Evolutionary conservation across 2,797 vertebrate genomes (phyloP), one percentile per base, ranked within the genome.

Genomic region (Arctocebus calabarensis): DNA sequence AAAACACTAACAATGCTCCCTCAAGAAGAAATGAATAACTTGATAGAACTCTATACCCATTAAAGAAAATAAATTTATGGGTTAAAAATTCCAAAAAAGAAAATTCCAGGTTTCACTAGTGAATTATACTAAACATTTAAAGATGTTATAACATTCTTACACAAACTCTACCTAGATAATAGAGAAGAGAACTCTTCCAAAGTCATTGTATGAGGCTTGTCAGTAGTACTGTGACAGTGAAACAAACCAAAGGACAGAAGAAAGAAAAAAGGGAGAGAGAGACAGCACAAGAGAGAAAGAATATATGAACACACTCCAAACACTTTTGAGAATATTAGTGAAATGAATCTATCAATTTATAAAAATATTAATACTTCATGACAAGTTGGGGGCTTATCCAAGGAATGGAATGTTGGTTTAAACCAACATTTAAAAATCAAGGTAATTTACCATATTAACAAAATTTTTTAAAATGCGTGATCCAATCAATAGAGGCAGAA

Each of bases 331-430:
- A 84, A 62, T 62, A 27, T 62, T 62, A 10, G 59, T 27, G 45
- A 45, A 45, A 45, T 45, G 45, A 83, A 71, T 83, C 17, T 3
- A 87, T 25, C 7, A 83, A 96, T 82, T 81, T 59, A 78, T 79
- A 78, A 68, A 97, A 94, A 62, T 34, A 9, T 22, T 55, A 90
- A 79, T 64, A 59, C 34, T 86, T 94, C 19, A 75, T 66, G 29
- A 68, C 45, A 91, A 73, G 7, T 40, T 95, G 83, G 52, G 48
- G 19, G 34, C 66, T 92, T 96, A 95, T 34, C 16, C 25, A 91
- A 95, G 57, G 34, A 88, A 81, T 88, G 25, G 40, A 64, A 73
- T 89, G 43, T 66, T 95, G 48, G 25, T 25, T 83, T 83, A 86
- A 94, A 64, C 27, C 29, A 14, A 64, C 14, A 75, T 75, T 71